Evolutionary conservation across 2,888 invertebrate genomes (phyloP).

Genomic region (Caenorhabditis zanzibari): DNA sequence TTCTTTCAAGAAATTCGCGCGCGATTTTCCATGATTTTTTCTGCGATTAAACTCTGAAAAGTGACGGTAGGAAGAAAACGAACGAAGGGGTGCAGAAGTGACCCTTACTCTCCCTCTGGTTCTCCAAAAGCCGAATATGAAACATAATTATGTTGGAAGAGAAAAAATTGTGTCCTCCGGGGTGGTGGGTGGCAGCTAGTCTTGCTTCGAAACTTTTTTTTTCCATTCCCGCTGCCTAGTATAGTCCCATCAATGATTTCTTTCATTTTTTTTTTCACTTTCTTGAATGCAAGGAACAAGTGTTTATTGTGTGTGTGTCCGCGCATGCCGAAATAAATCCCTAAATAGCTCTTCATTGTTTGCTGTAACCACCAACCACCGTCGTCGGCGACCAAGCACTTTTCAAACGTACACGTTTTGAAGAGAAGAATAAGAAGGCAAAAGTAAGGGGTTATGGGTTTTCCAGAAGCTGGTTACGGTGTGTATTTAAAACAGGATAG

Average conservation of each 20-base stretch:
- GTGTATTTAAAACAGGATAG: neutral
- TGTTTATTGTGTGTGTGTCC: constrained; percentile 62
- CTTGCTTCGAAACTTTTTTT: constrained; percentile 35
- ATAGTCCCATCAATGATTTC: constrained; percentile 36
- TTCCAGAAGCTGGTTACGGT: constrained; percentile 23
- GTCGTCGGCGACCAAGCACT: constrained; percentile 39
- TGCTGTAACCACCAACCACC: constrained; percentile 49
- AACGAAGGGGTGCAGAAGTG: neutral
- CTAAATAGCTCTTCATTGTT: constrained; percentile 64
- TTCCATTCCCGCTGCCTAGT: neutral
- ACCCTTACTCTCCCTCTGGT: constrained; percentile 29
- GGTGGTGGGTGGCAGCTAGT: neutral
- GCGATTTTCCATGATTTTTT: constrained; percentile 50
- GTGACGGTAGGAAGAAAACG: constrained; percentile 11
- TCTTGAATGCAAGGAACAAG: constrained; percentile 40
- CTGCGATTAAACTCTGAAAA: constrained; percentile 57
- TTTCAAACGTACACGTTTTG: constrained; percentile 46
- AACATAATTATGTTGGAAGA: constrained; percentile 57
- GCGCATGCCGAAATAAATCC: constrained; percentile 64
- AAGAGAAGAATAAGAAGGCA: neutral
- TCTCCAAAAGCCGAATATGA: constrained; percentile 54
- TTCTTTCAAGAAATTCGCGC: constrained; percentile 21
- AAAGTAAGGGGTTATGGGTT: constrained; percentile 46
- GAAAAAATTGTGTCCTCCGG: constrained; percentile 41
- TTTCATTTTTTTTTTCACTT: neutral